phyloP scores from a whole-genome alignment of 2,888 invertebrate genomes.

The Dusona sp. region DNA sequence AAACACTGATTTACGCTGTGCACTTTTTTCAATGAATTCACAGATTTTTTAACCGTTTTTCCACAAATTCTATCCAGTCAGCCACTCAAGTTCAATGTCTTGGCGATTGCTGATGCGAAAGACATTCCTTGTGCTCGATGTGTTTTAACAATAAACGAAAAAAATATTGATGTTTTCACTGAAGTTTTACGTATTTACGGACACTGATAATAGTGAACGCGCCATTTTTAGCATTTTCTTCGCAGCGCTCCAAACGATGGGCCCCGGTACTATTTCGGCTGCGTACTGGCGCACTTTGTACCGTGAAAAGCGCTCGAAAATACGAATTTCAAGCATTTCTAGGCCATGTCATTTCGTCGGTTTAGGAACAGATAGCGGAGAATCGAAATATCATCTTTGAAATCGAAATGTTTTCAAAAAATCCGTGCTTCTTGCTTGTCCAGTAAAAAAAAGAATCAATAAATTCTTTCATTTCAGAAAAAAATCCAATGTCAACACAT shows the following conservation, averaged over 20 bases:
- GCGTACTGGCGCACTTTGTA: background rate
- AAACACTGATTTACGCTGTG: background rate
- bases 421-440: too few species aligned
- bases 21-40: background rate
- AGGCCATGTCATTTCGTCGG: background rate
- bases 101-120: background rate
- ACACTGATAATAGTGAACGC: slow-evolving; percentile 1
- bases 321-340: slow-evolving; percentile 7
- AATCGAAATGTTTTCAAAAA: too few species aligned
- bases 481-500: too few species aligned
- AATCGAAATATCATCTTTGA: too few species aligned
- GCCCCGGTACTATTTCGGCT: slow-evolving; percentile 27
- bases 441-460: too few species aligned
- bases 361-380: background rate
- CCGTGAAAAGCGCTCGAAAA: slow-evolving; percentile 6
- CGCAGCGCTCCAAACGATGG: slow-evolving; percentile 1
- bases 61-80: background rate
- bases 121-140: background rate
- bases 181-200: slow-evolving; percentile 19
- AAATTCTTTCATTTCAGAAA: too few species aligned
- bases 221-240: slow-evolving; percentile 14
- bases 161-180: background rate
- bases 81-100: background rate
- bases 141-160: background rate
- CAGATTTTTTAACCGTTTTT: background rate